Percentiles rank a stretch among this genome's conserved stretches.
Evolutionary conservation across 2,113 vertebrate species (phyloP).

Genomic region (Rhombomys opimus): DNA sequence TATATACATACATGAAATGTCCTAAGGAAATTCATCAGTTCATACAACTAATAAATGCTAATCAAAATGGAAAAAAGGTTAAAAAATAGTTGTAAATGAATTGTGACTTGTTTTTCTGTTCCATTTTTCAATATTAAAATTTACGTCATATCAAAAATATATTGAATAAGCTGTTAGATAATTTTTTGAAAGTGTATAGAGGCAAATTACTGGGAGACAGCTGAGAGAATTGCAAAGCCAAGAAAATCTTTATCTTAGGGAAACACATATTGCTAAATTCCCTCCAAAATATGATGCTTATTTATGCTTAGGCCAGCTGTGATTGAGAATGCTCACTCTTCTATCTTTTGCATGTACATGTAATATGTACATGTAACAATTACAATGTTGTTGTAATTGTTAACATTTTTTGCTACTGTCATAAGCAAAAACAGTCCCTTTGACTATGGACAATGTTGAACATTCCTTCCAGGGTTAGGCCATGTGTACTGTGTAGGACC

Average conservation of each 20-base stretch:
- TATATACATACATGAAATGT: neutral
- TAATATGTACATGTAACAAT: neutral
- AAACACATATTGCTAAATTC: neutral
- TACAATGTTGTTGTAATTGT: neutral
- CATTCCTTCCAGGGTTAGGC: neutral
- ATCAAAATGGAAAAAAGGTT: neutral
- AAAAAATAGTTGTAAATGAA: neutral
- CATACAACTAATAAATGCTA: neutral
- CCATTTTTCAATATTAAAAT: conserved; percentile 19
- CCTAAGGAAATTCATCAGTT: neutral
- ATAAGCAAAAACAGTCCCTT: neutral
- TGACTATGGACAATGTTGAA: neutral
- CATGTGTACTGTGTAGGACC: neutral
- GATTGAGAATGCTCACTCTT: neutral
- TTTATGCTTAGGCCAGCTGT: neutral
- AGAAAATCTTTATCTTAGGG: neutral
- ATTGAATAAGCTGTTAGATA: neutral
- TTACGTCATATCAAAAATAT: neutral
- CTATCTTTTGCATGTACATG: neutral
- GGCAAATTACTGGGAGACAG: neutral
- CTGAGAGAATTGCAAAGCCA: neutral
- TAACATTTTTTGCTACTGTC: neutral
- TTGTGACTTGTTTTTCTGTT: neutral
- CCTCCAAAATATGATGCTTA: neutral
- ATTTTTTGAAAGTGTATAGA: neutral